phyloP scores from a whole-genome alignment of 2,113 vertebrate species.

The Phylloscopus whistleri region DNA sequence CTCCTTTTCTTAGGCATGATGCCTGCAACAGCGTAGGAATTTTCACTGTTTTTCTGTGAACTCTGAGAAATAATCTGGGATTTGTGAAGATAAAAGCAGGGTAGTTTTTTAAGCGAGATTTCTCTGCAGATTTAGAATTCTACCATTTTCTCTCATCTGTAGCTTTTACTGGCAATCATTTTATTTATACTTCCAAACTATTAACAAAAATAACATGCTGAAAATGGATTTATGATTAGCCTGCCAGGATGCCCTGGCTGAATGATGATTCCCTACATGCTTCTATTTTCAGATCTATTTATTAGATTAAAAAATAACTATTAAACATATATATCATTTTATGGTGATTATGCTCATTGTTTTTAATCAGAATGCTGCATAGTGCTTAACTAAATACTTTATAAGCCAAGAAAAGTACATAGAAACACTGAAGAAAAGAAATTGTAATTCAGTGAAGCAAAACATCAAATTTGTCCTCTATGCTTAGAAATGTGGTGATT shows the following conservation, averaged over 20 bases:
- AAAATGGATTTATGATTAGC: slow-evolving; percentile 6
- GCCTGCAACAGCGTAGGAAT: neutral
- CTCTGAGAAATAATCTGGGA: neutral
- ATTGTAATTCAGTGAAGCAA: neutral
- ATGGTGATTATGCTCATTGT: neutral
- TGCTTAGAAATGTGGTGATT: neutral
- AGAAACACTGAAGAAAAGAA: neutral
- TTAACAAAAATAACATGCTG: neutral
- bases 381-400: neutral
- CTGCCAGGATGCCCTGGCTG: neutral
- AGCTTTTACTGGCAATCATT: neutral
- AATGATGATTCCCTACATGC: neutral
- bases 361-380: neutral
- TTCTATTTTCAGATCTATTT: slow-evolving; percentile 7
- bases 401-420: neutral
- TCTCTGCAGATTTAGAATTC: neutral
- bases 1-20: neutral
- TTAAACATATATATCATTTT: neutral
- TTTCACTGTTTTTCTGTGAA: neutral
- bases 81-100: neutral
- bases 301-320: neutral
- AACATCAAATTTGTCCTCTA: neutral
- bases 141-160: neutral
- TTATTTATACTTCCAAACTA: neutral
- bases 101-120: neutral